phyloP scores from a whole-genome alignment of 2,797 vertebrate genomes.

The Coluber constrictor region DNA sequence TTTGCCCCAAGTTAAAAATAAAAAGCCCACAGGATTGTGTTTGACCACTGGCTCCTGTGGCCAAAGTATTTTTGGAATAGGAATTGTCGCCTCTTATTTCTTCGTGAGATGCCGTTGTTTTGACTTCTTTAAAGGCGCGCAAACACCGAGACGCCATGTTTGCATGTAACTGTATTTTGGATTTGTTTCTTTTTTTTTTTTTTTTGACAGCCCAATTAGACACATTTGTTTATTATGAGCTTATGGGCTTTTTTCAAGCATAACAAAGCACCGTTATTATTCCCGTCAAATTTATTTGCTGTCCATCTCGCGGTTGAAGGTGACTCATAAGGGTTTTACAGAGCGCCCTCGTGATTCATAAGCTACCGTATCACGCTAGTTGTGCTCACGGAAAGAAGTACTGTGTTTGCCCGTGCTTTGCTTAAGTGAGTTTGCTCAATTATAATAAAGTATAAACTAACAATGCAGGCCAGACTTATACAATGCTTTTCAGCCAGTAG shows the following conservation, averaged over 20 bases:
- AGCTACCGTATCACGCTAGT: background rate
- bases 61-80: background rate
- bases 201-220: background rate
- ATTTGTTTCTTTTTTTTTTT: too few relatives aligned
- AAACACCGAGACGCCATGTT: too few relatives aligned
- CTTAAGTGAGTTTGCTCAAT: background rate
- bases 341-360: background rate
- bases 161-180: background rate
- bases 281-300: background rate
- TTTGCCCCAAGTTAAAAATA: background rate
- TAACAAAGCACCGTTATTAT: background rate
- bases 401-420: background rate
- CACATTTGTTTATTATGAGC: background rate
- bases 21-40: background rate
- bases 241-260: background rate
- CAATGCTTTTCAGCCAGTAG: background rate
- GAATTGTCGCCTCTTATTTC: too few relatives aligned
- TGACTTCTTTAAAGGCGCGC: background rate
- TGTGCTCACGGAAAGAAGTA: background rate
- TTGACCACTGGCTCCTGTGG: background rate
- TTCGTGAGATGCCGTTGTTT: background rate
- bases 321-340: accelerated
- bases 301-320: background rate
- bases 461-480: background rate
- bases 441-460: background rate